phyloP scores from a whole-genome alignment of 2,113 vertebrate species.

The Lampris incognitus region DNA sequence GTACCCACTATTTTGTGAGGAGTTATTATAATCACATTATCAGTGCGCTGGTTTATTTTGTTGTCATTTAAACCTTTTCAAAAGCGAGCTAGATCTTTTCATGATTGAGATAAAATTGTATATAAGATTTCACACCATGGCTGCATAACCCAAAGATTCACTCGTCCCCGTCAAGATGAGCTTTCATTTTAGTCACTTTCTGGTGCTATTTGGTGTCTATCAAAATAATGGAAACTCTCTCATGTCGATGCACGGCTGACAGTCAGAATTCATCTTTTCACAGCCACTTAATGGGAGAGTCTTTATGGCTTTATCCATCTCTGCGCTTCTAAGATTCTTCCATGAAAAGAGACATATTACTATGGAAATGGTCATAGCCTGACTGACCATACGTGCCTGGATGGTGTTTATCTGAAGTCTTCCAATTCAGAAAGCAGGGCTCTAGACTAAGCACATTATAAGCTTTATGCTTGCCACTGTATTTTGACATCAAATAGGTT shows the following conservation, averaged over 20 bases:
- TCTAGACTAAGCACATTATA: not conserved
- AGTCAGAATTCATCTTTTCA: slow-evolving; percentile 45
- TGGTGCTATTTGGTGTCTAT: slow-evolving; percentile 55
- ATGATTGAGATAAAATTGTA: slow-evolving; percentile 28
- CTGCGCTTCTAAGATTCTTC: slow-evolving; percentile 14
- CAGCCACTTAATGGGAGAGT: slow-evolving; percentile 31
- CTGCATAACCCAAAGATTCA: slow-evolving; percentile 20
- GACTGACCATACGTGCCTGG: slow-evolving; percentile 13
- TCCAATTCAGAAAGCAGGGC: not conserved
- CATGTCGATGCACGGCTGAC: slow-evolving; percentile 52
- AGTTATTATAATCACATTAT: slow-evolving; percentile 40
- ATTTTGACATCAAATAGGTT: not conserved
- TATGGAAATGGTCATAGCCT: slow-evolving; percentile 31
- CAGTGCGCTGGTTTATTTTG: slow-evolving; percentile 26
- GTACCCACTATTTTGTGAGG: not conserved
- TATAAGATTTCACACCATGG: slow-evolving; percentile 50
- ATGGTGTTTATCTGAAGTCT: slow-evolving; percentile 10
- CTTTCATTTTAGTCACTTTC: slow-evolving; percentile 31
- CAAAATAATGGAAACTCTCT: slow-evolving; percentile 61
- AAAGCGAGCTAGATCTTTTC: slow-evolving; percentile 19
- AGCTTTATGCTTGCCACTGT: too few species aligned
- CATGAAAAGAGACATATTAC: slow-evolving; percentile 22
- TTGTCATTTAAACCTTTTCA: slow-evolving; percentile 14
- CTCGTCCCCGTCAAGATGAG: slow-evolving; percentile 25
- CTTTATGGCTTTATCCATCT: slow-evolving; percentile 30